A percentile compares a stretch with the other conserved stretches of the same genome.
Conservation (phyloP, 1,140 invertebrate genomes). For the Zaprionus vittiger region DNA sequence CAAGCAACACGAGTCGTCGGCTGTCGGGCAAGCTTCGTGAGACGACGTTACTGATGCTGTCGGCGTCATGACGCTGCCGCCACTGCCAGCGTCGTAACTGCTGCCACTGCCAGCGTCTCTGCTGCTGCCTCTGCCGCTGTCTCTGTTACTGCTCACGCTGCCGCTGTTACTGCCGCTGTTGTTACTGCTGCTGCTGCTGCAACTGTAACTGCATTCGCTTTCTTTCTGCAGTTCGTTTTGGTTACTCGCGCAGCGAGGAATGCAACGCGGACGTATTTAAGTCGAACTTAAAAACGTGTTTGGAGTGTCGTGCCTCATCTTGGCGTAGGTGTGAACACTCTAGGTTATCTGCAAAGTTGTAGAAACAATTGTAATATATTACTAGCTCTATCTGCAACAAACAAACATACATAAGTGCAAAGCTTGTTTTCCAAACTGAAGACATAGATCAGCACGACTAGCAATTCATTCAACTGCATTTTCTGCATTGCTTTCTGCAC, state of each 20-base stretch:
- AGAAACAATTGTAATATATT: neutral
- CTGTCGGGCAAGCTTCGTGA: neutral
- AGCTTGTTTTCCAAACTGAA: too few relatives aligned
- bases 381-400: neutral
- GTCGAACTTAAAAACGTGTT: conserved; percentile 30
- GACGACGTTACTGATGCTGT: neutral
- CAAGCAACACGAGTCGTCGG: neutral
- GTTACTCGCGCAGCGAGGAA: conserved; percentile 61
- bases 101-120: neutral
- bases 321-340: conserved; percentile 24
- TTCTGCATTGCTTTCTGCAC: too few relatives aligned
- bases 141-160: neutral
- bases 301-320: conserved; percentile 35
- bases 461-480: neutral
- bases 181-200: conserved; percentile 2
- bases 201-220: conserved; percentile 16
- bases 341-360: neutral
- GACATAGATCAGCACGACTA: neutral
- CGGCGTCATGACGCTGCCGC: neutral
- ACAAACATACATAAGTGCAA: too few relatives aligned
- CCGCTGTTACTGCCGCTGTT: conserved; percentile 18
- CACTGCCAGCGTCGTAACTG: neutral
- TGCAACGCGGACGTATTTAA: conserved; percentile 49
- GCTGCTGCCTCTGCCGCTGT: neutral
- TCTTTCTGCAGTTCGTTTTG: conserved; percentile 64